Base-by-base conservation (phyloP, 2,113 vertebrate genomes). In the Clarias macrocephalus region DNA sequence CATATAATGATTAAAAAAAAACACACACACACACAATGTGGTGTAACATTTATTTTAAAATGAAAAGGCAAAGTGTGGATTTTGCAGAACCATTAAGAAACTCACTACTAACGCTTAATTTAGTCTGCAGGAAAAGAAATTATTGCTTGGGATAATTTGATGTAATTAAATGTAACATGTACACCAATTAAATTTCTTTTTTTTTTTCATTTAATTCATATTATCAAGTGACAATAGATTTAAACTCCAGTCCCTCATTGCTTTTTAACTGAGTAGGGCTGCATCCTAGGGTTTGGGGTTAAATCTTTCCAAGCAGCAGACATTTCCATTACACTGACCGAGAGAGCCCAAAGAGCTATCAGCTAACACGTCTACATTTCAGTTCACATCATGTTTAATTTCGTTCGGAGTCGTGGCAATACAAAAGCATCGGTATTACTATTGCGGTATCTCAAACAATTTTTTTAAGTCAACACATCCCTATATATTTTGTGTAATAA, bases 331-430 rank as follows among this genome's bases (percentile, higher is more conserved):
- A 33, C 42, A 82, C 73, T 37, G 48, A 57, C 1, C 23, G 19
- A 81, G 66, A 83, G 30, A 80, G 85, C 83, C 89, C 84, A 88
- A 91, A 89, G 88, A 91, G 76, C 30, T 84, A 82, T 82, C 84
- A 68, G 60, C 66, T 86, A 82, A 88, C 79, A 86, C 21, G 21
- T 56, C n/a, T 62, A 3, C n/a, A 15, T 77, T 42, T 86, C 23
- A 82, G n/a, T 25, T 62, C 57, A 77, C 30, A 48, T 77, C n/a
- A 33, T 48, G n/a, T 59, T 62, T 48, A 10, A n/a, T 9, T 70
- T 85, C 52, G 65, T 80, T 83, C 48, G 30, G 21, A 62, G 52
- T 42, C n/a, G 13, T 80, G 82, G 19, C 30, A 7, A 28, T n/a
- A 19, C 28, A 70, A 70, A 66, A 42, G 33, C 18, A 28, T 72